Conservation (phyloP, 2,113 vertebrate species). For the Pluvialis apricaria region DNA sequence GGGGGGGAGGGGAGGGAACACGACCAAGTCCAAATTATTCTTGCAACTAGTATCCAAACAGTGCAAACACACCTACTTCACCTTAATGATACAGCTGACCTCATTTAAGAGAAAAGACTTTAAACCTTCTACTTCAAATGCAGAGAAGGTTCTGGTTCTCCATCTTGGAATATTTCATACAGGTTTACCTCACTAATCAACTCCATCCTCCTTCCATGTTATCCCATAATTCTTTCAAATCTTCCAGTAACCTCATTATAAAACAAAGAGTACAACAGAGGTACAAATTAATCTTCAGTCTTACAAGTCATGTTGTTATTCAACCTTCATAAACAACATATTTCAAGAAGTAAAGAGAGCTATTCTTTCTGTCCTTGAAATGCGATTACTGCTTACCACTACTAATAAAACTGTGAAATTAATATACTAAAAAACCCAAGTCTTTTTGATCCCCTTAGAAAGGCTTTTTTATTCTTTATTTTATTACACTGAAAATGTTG, state of each 20-base stretch:
- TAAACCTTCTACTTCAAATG: neutral
- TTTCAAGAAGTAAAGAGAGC: neutral
- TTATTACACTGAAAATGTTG: neutral
- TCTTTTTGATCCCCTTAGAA: neutral
- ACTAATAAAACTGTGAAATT: neutral
- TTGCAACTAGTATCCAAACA: neutral
- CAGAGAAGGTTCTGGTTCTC: neutral
- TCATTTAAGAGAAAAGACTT: neutral
- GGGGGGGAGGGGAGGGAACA: too few species aligned
- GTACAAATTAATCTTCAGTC: neutral
- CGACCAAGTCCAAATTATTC: neutral
- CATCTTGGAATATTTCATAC: neutral
- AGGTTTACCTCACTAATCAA: neutral
- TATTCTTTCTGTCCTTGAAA: neutral
- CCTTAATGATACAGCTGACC: neutral
- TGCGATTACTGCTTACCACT: neutral
- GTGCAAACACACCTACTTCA: neutral
- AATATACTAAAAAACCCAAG: neutral
- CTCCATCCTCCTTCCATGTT: neutral
- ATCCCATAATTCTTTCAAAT: neutral
- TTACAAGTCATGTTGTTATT: neutral
- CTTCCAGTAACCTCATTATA: neutral
- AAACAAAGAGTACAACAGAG: neutral
- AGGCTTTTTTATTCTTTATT: neutral
- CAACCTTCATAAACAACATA: neutral